Evolutionary conservation across 1,140 invertebrate species (phyloP), one percentile per base, ranked within the genome.

Genomic region (Trichonephila inaurata): DNA sequence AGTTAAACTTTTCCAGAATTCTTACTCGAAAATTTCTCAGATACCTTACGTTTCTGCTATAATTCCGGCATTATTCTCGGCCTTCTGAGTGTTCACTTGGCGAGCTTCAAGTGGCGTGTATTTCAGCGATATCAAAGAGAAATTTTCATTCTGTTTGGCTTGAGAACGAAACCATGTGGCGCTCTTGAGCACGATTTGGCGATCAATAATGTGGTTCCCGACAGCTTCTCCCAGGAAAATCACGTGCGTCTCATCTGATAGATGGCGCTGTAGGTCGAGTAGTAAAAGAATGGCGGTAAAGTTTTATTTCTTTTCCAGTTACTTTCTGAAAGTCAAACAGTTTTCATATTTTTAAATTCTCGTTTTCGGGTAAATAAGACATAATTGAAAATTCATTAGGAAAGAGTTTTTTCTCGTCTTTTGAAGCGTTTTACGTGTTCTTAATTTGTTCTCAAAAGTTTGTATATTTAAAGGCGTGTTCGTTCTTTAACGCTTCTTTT

Each of bases 141-240:
- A 28, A 66, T 82, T 91, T 82, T 61, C 64, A 21, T 51, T 89
- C 66, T 85, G 44, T 60, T 85, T 21, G 14, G 44, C 89, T 82
- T 91, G 72, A 91, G 89, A 81, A 91, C 69, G 8, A 19, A 24
- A 24, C 89, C 69, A 81, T 62, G 72, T 91, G 72, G 24, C 40
- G 60, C 72, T 62, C 89, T 91, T 91, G 89, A 81, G 89, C 89
- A 91, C 89, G 89, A 58, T 61, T 60, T 24, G n/a, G 40, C 69
- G 72, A 91, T 91, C 89, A 91, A 91, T 91, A 91, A 81, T 61
- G 8, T 40, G 69, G 21, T 14, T 51, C 16, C 24, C 14, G 18
- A 21, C 51, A 28, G 21, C 72, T 64, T n/a, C 40, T 44, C 16
- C 61, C 3, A 40, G 33, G 24, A 72, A 72, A 72, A 24, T 72